Evolutionary conservation across 2,113 vertebrate species (phyloP), one percentile per base, ranked within the genome.

Genomic region (Hydrochoerus hydrochaeris): DNA sequence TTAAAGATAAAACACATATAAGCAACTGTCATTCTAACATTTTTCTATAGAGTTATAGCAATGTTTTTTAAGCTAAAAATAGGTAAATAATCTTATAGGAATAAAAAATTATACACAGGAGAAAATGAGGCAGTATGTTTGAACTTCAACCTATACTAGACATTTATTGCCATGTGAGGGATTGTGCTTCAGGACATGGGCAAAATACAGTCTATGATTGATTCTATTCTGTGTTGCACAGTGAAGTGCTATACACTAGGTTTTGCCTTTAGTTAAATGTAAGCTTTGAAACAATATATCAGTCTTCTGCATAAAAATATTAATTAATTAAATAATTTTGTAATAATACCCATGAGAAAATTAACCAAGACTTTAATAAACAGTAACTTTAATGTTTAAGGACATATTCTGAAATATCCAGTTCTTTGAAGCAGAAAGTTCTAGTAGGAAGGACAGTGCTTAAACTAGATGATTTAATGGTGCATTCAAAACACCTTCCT

Each of bases 401-500:
- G 35, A 78, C 3, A 0, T 35, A 44, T 75, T 91, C 62, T 54
- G 46, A 95, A 87, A 89, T 82, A 77, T 4, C 22, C 57, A 92
- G 69, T 90, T 12, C 58, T 91, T 95, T 46, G 35, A 10, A 88
- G 24, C 32, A 91, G 44, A 88, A 85, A 83, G 32, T 95, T 97
- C 58, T 73, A 84, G 73, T 58, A 81, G 91, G 95, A 98, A 97
- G 60, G 67, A 54, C 3, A n/a, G 88, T 28, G 52, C 13, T 96
- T 91, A 38, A 96, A 97, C 96, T 92, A 96, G 90, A 30, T 88
- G 60, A 58, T 90, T 92, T 46, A 94, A 82, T 46, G 77, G 90
- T 95, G 65, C 5, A 3, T 91, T 98, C 90, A 93, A 96, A 98
- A 98, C 52, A 94, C 96, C 91, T 97, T 98, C 98, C 97, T 82